These are phyloP conservation scores for Microplitis manilae DNA, from an alignment of 2,888 invertebrate species.

Conservation along the genomic window DNA sequence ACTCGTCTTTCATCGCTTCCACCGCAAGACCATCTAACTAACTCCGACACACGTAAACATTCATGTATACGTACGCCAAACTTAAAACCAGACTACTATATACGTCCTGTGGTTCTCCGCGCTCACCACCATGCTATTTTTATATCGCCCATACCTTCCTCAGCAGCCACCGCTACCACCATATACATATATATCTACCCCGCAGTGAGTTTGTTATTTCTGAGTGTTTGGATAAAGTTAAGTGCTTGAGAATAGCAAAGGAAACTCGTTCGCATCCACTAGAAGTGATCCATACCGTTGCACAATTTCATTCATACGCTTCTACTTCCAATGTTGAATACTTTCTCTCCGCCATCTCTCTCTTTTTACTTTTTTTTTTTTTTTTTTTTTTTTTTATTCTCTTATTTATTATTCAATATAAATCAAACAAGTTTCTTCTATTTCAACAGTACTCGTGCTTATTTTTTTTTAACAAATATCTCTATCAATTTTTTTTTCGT, in stretches of 20 bases:
- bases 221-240: constrained; percentile 53
- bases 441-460: not conserved
- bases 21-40: not conserved
- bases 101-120: constrained; percentile 25
- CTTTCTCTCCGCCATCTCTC: not conserved
- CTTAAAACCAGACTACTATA: constrained; percentile 3
- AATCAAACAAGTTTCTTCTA: not conserved
- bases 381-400: not conserved
- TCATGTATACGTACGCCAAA: not conserved
- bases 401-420: not conserved
- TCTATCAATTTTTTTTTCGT: not conserved
- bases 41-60: not conserved
- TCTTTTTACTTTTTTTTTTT: too few species aligned
- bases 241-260: constrained; percentile 48
- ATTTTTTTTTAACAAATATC: not conserved
- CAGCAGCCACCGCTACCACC: constrained; percentile 11
- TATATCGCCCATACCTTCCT: constrained; percentile 32
- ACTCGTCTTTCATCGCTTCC: constrained; percentile 3
- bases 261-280: constrained; percentile 49
- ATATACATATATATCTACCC: not conserved
- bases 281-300: constrained; percentile 47
- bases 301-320: constrained; percentile 45
- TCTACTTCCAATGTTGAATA: constrained; percentile 7
- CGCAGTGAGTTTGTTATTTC: constrained; percentile 52
- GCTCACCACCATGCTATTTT: constrained; percentile 31